Evolutionary conservation across 2,797 vertebrate species (phyloP).

Genomic region (Ispidina picta): DNA sequence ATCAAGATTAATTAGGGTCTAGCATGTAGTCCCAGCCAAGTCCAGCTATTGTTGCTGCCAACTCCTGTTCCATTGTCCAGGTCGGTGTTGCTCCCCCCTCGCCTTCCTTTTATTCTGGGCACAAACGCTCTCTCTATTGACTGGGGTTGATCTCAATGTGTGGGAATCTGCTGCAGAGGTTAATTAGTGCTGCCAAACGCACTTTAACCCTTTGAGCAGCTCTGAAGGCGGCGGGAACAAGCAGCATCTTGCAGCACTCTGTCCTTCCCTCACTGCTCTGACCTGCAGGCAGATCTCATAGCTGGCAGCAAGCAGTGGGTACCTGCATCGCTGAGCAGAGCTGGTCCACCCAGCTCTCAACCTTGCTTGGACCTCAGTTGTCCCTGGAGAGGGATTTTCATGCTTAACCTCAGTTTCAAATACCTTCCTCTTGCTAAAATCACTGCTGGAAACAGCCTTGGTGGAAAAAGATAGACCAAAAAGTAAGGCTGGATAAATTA

Average conservation of each 20-base stretch:
- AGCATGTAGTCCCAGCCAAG: neutral
- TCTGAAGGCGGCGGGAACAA: neutral
- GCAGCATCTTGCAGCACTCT: neutral
- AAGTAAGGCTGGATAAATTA: neutral
- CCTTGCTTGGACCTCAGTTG: neutral
- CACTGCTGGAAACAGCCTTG: neutral
- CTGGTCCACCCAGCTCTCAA: neutral
- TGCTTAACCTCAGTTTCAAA: neutral
- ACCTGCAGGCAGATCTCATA: neutral
- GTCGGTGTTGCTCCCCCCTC: neutral
- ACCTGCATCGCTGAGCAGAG: neutral
- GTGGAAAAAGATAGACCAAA: neutral
- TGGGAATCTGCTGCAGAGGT: slow-evolving; percentile 64
- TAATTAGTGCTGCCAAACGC: slow-evolving; percentile 33
- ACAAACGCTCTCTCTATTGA: slow-evolving; percentile 22
- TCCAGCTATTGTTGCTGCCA: slow-evolving; percentile 48
- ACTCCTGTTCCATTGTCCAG: slow-evolving; percentile 31
- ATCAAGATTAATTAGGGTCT: slow-evolving; percentile 52
- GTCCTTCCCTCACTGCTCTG: neutral
- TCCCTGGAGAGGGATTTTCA: neutral
- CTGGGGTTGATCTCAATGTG: slow-evolving; percentile 28
- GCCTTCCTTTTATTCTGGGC: neutral
- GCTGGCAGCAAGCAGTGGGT: neutral
- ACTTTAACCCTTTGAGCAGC: slow-evolving; percentile 51
- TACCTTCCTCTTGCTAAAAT: neutral